Base-by-base conservation (phyloP, 2,888 invertebrate genomes). In the Gasteruption jaculator region DNA sequence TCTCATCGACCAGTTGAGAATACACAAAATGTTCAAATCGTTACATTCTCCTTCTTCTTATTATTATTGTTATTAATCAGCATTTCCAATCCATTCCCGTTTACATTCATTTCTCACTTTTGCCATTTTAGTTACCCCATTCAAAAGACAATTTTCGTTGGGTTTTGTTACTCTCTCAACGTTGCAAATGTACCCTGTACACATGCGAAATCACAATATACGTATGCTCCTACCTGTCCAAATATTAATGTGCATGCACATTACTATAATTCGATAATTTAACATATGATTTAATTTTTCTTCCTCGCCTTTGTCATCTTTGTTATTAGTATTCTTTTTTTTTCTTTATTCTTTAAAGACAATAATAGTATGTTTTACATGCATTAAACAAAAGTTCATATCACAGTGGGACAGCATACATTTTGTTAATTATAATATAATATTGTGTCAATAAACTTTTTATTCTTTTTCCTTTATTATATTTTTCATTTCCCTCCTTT, bases 401-500 rank as follows among this genome's bases (percentile, higher is more conserved):
- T 69, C 69, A 69, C 69, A 69, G 68, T 68, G 63, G 67, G 65
- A 67, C 65, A 68, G 66, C 67, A 62, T 67, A 68, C 61, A 62
- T 63, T n/a, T 65, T 63, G 53, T 64, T 57, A 63, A 61, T n/a
- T n/a, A n/a, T 63, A 60, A 54, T 57, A 55, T 57, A 58, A 58
- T 61, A 60, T 62, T 53, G 49, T 57, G 49, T 60, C 53, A 50
- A 55, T 52, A 52, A 45, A 48, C 42, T 46, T 43, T 41, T 40
- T 47, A 34, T 15, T 41, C 40, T 27, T 33, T 41, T 18, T 37
- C 34, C 32, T 32, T 34, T 35, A n/a, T n/a, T n/a, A n/a, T n/a
- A n/a, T n/a, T n/a, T n/a, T n/a, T n/a, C n/a, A n/a, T n/a, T n/a
- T n/a, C n/a, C n/a, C n/a, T n/a, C n/a, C n/a, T n/a, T n/a, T n/a